Evolutionary conservation across 1,140 invertebrate genomes (phyloP).

Genomic region (fruit fly (Drosophila melanogaster)): DNA sequence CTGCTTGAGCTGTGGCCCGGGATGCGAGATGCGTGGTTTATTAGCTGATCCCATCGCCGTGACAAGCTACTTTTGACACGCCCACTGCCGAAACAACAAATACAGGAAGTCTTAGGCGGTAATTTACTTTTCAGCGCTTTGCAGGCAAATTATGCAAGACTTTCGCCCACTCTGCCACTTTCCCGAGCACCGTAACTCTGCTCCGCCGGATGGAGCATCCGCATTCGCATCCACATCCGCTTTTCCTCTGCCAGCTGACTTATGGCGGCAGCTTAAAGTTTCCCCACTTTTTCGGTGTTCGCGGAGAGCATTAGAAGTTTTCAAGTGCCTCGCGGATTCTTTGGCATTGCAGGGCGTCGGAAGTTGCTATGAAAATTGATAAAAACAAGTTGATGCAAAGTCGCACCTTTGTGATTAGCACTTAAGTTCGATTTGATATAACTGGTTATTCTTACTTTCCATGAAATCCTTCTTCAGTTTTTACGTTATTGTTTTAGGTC

Average conservation of each 20-base stretch:
- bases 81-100: conserved; percentile 45
- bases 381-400: conserved; percentile 23
- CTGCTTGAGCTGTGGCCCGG: conserved; percentile 20
- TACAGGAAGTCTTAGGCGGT: conserved; percentile 79
- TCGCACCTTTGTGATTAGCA: conserved; percentile 16
- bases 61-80: conserved; percentile 79
- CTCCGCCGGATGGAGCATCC: conserved; percentile 5
- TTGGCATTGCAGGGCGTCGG: background rate
- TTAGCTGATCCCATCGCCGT: conserved; percentile 78
- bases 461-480: no score
- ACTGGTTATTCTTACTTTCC: no score
- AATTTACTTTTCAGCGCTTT: conserved; percentile 77
- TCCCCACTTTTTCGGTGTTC: conserved; percentile 33
- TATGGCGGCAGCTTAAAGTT: conserved; percentile 63
- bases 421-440: background rate
- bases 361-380: conserved; percentile 29
- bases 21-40: conserved; percentile 73
- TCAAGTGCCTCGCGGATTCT: conserved; percentile 39
- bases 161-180: conserved; percentile 18
- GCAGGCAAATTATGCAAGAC: conserved; percentile 80
- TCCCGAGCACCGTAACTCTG: background rate
- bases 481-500: no score
- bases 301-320: conserved; percentile 51
- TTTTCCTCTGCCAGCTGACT: conserved; percentile 34
- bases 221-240: conserved; percentile 15